phyloP scores from a whole-genome alignment of 2,797 vertebrate genomes.

The Tapera naevia region DNA sequence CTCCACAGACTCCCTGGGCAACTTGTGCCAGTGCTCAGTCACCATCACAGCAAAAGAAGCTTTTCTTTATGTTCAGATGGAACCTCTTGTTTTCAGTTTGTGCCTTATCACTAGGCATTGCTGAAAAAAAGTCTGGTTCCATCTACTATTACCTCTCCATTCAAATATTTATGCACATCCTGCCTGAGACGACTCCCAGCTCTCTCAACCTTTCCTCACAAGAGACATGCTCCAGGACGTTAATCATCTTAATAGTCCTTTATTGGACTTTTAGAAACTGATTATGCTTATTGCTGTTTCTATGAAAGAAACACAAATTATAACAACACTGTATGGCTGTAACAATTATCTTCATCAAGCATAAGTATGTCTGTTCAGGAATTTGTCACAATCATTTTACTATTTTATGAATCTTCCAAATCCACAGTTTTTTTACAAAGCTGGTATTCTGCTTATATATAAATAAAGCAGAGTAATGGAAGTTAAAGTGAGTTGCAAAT shows the following conservation, averaged over 20 bases:
- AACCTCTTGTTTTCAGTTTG: background rate
- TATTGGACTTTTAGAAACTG: background rate
- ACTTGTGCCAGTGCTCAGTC: background rate
- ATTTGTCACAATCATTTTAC: background rate
- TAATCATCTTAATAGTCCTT: background rate
- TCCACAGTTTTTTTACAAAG: fast-evolving
- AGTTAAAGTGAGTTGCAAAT: background rate
- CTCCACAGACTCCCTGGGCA: background rate
- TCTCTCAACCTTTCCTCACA: background rate
- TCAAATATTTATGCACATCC: background rate
- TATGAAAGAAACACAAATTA: background rate
- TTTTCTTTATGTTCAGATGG: background rate
- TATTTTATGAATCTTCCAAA: background rate
- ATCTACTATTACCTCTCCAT: background rate
- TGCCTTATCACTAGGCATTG: background rate
- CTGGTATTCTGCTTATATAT: background rate
- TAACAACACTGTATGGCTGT: background rate
- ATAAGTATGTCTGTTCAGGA: background rate
- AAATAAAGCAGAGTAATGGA: background rate
- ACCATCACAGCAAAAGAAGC: background rate
- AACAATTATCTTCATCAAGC: background rate
- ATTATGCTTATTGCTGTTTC: background rate
- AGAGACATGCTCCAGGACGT: background rate
- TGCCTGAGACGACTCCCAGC: background rate
- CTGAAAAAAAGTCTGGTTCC: background rate